A percentile compares a stretch with the other conserved stretches of the same genome.
phyloP scores from a whole-genome alignment of 2,113 vertebrate species.

The Cyprinodon variegatus region DNA sequence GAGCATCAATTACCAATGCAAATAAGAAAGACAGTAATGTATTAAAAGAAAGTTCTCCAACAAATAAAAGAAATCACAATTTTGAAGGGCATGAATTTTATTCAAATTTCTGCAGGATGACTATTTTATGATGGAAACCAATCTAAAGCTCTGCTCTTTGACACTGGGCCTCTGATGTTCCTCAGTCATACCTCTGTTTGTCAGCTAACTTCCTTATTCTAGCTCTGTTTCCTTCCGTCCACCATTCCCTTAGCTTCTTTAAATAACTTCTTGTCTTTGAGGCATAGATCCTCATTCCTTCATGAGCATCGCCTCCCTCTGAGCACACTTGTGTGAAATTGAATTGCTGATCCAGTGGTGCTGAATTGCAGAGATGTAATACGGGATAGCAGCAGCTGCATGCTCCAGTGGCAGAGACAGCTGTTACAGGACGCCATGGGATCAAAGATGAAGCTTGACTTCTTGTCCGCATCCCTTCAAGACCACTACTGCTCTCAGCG shows the following conservation, averaged over 20 bases:
- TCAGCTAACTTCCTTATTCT: conserved; percentile 36
- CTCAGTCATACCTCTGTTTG: conserved; percentile 30
- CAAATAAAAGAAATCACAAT: neutral
- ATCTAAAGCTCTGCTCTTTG: conserved; percentile 7
- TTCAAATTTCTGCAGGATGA: neutral
- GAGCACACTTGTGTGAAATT: conserved; percentile 81
- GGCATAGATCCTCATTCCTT: conserved; percentile 60
- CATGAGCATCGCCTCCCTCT: conserved; percentile 56
- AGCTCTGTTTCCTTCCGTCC: conserved; percentile 3
- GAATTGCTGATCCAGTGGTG: conserved; percentile 79
- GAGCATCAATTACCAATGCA: no score
- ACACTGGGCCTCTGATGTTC: conserved; percentile 18
- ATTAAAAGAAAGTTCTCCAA: neutral
- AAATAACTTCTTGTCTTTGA: conserved; percentile 62
- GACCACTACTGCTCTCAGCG: conserved; percentile 37
- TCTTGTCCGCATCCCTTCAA: conserved; percentile 35
- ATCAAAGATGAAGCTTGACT: conserved; percentile 60
- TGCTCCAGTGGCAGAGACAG: conserved; percentile 63
- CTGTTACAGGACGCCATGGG: conserved; percentile 61
- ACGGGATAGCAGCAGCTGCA: conserved; percentile 65
- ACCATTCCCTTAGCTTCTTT: conserved; percentile 42
- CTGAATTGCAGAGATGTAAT: conserved; percentile 80
- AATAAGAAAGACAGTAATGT: neutral
- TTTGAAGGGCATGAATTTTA: neutral
- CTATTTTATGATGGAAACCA: conserved; percentile 14